These are phyloP conservation scores for Harmothoe impar DNA, from an alignment of 2,888 invertebrate genomes.

Conservation along the genomic window DNA sequence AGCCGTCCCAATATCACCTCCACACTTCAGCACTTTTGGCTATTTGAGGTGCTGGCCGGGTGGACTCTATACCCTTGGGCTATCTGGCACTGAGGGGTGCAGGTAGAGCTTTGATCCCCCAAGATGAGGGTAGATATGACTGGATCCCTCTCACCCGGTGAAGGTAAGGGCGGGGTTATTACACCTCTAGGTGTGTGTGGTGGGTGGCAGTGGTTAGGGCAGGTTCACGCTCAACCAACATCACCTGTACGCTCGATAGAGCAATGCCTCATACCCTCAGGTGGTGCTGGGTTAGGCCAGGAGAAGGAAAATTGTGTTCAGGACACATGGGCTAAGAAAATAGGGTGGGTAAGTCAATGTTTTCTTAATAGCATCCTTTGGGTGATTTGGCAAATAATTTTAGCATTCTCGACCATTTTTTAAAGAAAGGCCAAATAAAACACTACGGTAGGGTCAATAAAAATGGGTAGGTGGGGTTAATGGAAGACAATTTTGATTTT, in stretches of 20 bases:
- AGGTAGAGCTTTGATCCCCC: background rate
- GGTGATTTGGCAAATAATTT: too few relatives aligned
- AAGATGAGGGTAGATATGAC: background rate
- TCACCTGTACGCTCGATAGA: background rate
- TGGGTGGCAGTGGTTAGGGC: background rate
- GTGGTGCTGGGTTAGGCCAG: background rate
- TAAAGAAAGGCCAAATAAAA: too few relatives aligned
- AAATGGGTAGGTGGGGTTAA: too few relatives aligned
- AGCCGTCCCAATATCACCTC: background rate
- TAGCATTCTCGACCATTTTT: too few relatives aligned
- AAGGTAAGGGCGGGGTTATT: background rate
- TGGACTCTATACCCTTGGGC: background rate
- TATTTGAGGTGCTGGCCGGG: background rate
- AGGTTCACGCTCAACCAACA: conserved; percentile 2
- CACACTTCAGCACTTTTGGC: background rate
- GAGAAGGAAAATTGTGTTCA: too few relatives aligned
- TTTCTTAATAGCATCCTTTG: too few relatives aligned
- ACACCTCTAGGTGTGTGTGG: background rate
- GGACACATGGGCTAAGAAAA: too few relatives aligned
- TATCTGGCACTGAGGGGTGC: background rate
- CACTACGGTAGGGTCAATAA: too few relatives aligned
- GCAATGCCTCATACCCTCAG: background rate
- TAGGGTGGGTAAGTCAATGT: too few relatives aligned
- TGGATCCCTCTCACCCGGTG: conserved; percentile 32
- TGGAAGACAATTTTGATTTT: too few relatives aligned